Evolutionary conservation across 2,888 invertebrate species (phyloP), one percentile per base, ranked within the genome.

Genomic region (Drosophila niveifrons): DNA sequence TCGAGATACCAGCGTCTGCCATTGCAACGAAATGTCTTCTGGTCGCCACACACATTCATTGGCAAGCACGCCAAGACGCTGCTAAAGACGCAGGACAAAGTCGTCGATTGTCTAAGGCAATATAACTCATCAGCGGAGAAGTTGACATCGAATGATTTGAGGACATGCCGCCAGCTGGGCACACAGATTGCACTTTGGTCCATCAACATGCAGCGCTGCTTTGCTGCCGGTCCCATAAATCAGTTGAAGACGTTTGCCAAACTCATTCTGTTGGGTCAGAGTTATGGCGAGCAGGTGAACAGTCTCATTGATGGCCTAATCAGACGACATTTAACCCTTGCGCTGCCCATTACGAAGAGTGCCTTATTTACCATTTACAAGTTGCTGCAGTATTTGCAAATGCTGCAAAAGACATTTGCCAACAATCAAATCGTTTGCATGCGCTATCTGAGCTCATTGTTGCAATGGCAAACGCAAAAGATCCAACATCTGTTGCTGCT

Each of bases 31-130:
- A 96, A 96, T 89, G 94, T 96, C 13, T 92, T 97, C 58, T 98
- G 98, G 97, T 95, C 96, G 87, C 97, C 98, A 0, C 96, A 96
- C 90, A 94, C 95, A 80, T 98, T 98, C 92, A 93, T 98, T 3
- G 92, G 94, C 48, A 94, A 94, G 78, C 94, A 95, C 91, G 93
- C 94, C 72, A 93, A 94, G 79, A 92, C 95, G 80, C 90, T 94
- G 11, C 91, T 93, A 0, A 91, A 94, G 48, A 92, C 94, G 65
- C 84, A 89, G 66, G 93, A 93, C 59, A 94, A 93, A 83, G 79
- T 91, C 0, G 88, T 92, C 2, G 72, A 91, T 23, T 64, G 67
- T 90, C 82, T 93, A 0, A 94, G 93, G 82, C 92, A 93, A 11
- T 93, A 95, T 39, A 94, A 95, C 72, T 92, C 93, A 3, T 94